These are phyloP conservation scores for Thaumetopoea pityocampa DNA, from an alignment of 1,140 invertebrate species.

Conservation along the genomic window DNA sequence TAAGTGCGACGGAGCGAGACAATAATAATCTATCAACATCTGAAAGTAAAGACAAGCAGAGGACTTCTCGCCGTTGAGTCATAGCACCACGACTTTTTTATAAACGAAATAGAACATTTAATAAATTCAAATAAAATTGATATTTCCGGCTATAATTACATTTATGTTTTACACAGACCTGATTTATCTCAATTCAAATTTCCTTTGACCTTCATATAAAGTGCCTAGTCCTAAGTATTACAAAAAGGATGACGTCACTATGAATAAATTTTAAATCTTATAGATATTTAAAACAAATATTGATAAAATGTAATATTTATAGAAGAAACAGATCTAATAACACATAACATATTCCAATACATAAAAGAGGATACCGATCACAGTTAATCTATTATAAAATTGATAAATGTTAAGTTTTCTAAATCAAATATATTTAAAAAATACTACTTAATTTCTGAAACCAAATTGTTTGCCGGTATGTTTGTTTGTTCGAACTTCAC, in stretches of 20 bases:
- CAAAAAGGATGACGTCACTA: slow-evolving; percentile 4
- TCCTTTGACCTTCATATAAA: slow-evolving; percentile 19
- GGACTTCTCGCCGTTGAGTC: slow-evolving; percentile 53
- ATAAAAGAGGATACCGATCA: no score
- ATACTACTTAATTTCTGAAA: no score
- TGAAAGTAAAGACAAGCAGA: slow-evolving; percentile 36
- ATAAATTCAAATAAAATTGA: slow-evolving; percentile 6
- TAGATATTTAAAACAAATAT: no score
- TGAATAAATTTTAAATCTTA: no score
- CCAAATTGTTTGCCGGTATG: no score
- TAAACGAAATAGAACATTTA: slow-evolving; percentile 30
- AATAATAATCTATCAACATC: slow-evolving; percentile 35
- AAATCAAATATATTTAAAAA: no score
- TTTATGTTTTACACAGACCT: background rate
- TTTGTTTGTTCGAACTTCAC: no score
- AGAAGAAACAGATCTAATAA: no score
- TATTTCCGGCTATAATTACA: slow-evolving; percentile 17
- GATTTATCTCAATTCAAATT: slow-evolving; percentile 8
- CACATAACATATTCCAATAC: no score
- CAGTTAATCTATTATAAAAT: no score
- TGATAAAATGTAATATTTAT: no score
- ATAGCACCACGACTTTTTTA: slow-evolving; percentile 48
- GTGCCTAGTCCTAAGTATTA: background rate
- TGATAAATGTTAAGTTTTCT: no score
- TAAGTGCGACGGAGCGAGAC: slow-evolving; percentile 39